Percentiles rank a stretch among this genome's conserved stretches.
Conservation (phyloP, 2,797 vertebrate genomes). For the Rhynchonycteris naso region DNA sequence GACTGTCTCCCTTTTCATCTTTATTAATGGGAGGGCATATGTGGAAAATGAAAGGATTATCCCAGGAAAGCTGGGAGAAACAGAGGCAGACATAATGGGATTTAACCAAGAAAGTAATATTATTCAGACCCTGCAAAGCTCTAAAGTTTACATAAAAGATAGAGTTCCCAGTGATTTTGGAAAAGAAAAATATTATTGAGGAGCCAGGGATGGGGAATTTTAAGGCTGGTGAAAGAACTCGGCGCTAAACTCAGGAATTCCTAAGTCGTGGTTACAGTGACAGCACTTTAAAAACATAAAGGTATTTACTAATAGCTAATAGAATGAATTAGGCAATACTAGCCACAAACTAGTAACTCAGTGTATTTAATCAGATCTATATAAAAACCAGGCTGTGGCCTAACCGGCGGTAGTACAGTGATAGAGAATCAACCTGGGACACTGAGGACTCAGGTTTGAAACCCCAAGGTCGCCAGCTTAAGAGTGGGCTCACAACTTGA, state of each 20-base stretch:
- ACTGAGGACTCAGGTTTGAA: no score
- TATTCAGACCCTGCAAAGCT: neutral
- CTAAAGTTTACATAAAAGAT: neutral
- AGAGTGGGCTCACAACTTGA: no score
- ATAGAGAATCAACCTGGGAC: no score
- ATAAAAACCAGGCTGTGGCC: neutral
- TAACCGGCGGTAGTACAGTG: no score
- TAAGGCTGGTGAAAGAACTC: neutral
- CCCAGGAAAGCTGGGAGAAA: neutral
- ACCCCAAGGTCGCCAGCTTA: no score
- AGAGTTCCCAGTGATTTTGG: neutral
- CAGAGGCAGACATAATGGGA: neutral
- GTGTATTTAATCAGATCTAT: neutral
- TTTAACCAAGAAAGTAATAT: neutral
- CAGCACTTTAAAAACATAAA: neutral
- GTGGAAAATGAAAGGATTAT: neutral
- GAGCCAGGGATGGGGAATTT: neutral
- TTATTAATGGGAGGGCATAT: neutral
- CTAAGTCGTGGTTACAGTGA: neutral
- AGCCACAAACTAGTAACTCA: neutral
- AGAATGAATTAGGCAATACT: neutral
- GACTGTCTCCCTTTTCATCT: neutral
- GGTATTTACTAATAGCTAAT: neutral
- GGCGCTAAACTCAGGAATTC: neutral
- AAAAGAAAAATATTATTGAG: neutral